These are phyloP conservation scores for Drosophila obscura DNA, from an alignment of 1,140 invertebrate genomes.

Conservation along the genomic window DNA sequence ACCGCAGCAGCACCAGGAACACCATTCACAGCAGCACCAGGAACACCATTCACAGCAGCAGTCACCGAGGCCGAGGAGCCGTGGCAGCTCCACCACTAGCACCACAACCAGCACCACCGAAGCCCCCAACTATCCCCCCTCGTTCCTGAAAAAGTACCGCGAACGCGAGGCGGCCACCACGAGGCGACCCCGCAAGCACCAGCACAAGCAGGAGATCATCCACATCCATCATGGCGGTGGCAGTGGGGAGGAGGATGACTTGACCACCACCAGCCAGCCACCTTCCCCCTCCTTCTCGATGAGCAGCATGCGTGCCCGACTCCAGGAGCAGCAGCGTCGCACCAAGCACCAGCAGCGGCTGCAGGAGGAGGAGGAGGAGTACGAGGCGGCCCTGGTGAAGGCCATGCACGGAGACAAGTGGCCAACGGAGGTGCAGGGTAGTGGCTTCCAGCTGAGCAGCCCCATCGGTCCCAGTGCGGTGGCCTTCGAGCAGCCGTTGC, in stretches of 20 bases:
- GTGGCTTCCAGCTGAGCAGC: constrained; percentile 63
- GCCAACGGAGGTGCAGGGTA: constrained; percentile 63
- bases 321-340: constrained; percentile 65
- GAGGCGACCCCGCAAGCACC: constrained; percentile 39
- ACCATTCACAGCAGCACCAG: constrained; percentile 8
- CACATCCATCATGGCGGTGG: background rate
- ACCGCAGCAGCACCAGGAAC: background rate
- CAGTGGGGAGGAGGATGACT: constrained; percentile 9
- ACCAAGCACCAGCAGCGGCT: constrained; percentile 23
- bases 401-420: constrained; percentile 70
- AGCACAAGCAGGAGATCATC: constrained; percentile 46
- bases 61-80: constrained; percentile 25
- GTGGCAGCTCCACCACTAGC: constrained; percentile 5
- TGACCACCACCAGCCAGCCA: constrained; percentile 10
- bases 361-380: constrained; percentile 54
- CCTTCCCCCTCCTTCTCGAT: constrained; percentile 42
- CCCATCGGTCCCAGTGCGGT: constrained; percentile 74
- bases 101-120: constrained; percentile 61
- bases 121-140: constrained; percentile 69
- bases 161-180: constrained; percentile 46
- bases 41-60: constrained; percentile 2
- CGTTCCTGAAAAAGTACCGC: constrained; percentile 65
- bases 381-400: constrained; percentile 57
- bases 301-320: constrained; percentile 62
- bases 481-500: constrained; percentile 64